Evolutionary conservation across 30 jellyfish, hydroid and myxozoan species (phyloP), one percentile per base, ranked within the genome.

Genomic region (Calvadosia cruxmelitensis): DNA sequence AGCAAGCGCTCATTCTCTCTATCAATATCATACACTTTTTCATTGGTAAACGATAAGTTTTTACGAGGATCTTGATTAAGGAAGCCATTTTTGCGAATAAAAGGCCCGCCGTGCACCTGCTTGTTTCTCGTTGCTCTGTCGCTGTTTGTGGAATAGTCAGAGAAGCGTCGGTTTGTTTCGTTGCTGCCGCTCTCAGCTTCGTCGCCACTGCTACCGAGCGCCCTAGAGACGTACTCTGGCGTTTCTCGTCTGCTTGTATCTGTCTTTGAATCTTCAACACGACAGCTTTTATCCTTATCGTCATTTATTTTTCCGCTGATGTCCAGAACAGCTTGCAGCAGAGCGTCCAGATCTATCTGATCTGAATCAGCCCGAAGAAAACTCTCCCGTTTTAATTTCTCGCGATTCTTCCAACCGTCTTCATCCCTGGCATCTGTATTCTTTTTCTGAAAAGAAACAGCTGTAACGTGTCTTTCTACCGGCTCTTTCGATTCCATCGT

Each of bases 1-100:
- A 87, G 70, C 51, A 87, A 84, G 61, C 96, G 64, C 50, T 87
- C 93, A 49, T 87, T 87, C 68, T 87, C 96, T 28, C 84, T 77
- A 61, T 87, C 96, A 65, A 87, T 87, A 31, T 71, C 74, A 10
- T 81, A 75, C 2, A 87, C 96, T 75, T 75, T 79, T n/a, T 67
- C 77, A 73, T 87, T 81, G 1, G 82, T 69, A 67, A 87, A 87
- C 0, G 96, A 87, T 57, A 80, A 79, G 70, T 81, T 87, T 51
- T 67, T 33, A 26, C 89, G 25, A 29, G 86, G 27, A 5, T 53
- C 33, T 23, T 20, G 26, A 57, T 42, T 42, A 10, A 42, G 20
- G 20, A 42, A 20, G 20, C 20, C 20, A 42, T 42, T 42, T 20
- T 20, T 10, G 10, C 57, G 10, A n/a, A n/a, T n/a, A n/a, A n/a